Percentiles rank a stretch among this genome's conserved stretches.
phyloP scores from a whole-genome alignment of 2,797 vertebrate genomes.

The Hemitrygon akajei region DNA sequence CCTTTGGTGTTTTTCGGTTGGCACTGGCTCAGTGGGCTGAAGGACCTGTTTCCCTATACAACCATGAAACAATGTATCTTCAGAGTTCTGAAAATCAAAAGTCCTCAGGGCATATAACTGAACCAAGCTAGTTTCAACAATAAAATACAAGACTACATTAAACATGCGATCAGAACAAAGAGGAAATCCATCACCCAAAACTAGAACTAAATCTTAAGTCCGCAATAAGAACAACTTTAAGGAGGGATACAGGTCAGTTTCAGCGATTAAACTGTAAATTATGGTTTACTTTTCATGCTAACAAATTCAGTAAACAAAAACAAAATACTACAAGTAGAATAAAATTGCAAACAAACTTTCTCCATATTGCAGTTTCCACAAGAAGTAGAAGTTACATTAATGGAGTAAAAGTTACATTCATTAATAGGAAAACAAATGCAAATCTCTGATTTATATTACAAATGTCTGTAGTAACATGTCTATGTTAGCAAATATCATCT shows the following conservation, averaged over 20 bases:
- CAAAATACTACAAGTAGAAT: neutral
- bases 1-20: too few species aligned
- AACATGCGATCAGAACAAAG: neutral
- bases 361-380: neutral
- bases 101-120: neutral
- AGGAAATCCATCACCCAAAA: neutral
- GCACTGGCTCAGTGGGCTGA: too few species aligned
- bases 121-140: neutral
- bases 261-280: neutral
- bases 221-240: neutral
- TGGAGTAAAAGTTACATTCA: neutral
- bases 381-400: neutral
- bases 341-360: neutral
- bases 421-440: neutral
- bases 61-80: neutral
- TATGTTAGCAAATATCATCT: neutral
- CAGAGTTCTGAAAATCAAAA: neutral
- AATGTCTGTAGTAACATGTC: slow-evolving; percentile 6
- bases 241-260: neutral
- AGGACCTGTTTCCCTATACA: neutral
- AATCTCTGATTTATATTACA: neutral
- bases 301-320: neutral
- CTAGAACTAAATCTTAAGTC: neutral
- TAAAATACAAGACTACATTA: neutral
- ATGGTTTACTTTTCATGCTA: neutral